Conservation (phyloP, 2,888 invertebrate genomes). For the Holacanthella duospinosa region DNA sequence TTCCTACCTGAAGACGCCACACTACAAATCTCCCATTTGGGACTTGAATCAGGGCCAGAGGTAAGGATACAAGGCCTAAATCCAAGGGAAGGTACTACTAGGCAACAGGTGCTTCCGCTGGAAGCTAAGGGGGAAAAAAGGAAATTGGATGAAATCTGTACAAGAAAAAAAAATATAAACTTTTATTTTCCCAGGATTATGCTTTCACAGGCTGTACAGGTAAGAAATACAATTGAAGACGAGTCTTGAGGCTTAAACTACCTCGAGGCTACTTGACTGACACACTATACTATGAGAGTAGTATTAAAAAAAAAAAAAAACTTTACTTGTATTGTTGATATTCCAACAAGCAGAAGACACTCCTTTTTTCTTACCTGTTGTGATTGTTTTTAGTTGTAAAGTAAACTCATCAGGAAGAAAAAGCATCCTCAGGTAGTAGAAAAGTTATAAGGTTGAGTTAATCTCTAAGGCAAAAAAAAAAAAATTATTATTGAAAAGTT, state of each 20-base stretch:
- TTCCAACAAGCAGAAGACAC: too few relatives aligned
- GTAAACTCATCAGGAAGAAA: neutral
- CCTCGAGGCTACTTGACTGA: neutral
- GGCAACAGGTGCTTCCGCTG: slow-evolving; percentile 4
- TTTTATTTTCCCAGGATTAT: neutral
- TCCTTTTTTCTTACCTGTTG: neutral
- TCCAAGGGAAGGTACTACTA: neutral
- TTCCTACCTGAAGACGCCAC: neutral
- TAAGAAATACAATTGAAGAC: neutral
- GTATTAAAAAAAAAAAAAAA: neutral
- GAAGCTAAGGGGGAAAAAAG: neutral
- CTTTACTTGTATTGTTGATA: neutral
- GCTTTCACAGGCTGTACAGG: neutral
- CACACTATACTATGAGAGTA: too few relatives aligned
- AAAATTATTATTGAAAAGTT: too few relatives aligned
- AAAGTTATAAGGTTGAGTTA: neutral
- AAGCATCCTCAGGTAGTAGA: neutral
- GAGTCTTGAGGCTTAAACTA: neutral
- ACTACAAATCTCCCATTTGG: neutral
- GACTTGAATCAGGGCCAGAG: neutral
- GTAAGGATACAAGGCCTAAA: neutral
- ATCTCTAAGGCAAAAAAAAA: too few relatives aligned
- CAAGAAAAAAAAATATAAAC: neutral
- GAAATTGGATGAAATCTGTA: neutral
- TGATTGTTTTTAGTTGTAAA: neutral